phyloP scores from a whole-genome alignment of 2,888 invertebrate genomes.

The Scrobipalpa costella region DNA sequence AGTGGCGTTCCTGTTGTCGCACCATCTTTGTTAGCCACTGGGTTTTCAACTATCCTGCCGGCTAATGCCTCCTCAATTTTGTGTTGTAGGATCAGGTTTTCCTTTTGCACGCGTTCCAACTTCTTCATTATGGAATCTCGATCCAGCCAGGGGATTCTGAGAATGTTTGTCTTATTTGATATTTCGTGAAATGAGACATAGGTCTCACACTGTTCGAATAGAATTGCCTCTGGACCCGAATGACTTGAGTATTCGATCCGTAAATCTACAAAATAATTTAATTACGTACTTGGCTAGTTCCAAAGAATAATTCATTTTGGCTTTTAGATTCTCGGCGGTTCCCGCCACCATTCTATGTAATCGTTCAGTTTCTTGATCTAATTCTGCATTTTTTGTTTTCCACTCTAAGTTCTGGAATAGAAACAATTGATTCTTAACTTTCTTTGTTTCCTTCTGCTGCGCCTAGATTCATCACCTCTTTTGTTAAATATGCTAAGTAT shows the following conservation, averaged over 20 bases:
- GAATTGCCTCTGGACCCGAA: too few species aligned
- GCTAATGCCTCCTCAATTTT: constrained; percentile 52
- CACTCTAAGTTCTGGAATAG: constrained; percentile 60
- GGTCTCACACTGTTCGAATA: too few species aligned
- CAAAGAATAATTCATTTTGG: constrained; percentile 57
- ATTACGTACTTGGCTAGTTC: constrained; percentile 60
- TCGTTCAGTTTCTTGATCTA: constrained; percentile 64
- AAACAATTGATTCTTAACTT: not conserved
- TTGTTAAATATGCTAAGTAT: too few species aligned
- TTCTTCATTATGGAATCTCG: constrained; percentile 61
- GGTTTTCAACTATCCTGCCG: not conserved
- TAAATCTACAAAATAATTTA: not conserved
- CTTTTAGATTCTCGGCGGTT: constrained; percentile 60
- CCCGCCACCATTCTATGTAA: constrained; percentile 59
- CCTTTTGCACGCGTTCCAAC: constrained; percentile 62
- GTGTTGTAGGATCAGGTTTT: constrained; percentile 55
- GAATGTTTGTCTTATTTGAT: not conserved
- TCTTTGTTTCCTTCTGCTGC: too few species aligned
- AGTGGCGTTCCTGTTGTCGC: not conserved
- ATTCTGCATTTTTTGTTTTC: constrained; percentile 61
- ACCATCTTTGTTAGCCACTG: not conserved
- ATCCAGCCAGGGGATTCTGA: constrained; percentile 68
- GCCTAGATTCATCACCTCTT: too few species aligned
- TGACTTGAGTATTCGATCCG: too few species aligned
- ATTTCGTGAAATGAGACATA: not conserved